These are phyloP conservation scores for Pyxicephalus adspersus DNA, from an alignment of 2,113 vertebrate genomes.

Conservation along the genomic window DNA sequence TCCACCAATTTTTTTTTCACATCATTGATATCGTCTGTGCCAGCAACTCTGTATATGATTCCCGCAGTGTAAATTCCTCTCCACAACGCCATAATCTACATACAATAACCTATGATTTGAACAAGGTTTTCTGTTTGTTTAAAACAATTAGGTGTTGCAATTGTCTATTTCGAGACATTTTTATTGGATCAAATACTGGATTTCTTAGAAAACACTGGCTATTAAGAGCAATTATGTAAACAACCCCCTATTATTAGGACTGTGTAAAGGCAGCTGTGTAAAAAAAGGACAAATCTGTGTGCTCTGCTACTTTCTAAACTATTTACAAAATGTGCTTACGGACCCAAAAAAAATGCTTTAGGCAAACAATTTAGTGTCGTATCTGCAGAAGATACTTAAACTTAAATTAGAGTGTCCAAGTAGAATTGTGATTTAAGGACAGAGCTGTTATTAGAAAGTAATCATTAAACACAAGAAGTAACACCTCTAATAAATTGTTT, in stretches of 20 bases:
- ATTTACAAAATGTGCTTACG: slow-evolving; percentile 12
- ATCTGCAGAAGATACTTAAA: neutral
- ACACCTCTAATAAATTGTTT: neutral
- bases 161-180: slow-evolving; percentile 1
- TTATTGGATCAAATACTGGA: neutral
- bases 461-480: slow-evolving; percentile 11
- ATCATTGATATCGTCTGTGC: neutral
- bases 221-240: slow-evolving; percentile 7
- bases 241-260: slow-evolving; percentile 7
- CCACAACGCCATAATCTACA: neutral
- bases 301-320: slow-evolving; percentile 12
- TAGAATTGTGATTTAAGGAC: neutral
- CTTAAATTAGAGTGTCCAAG: slow-evolving; percentile 1
- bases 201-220: neutral
- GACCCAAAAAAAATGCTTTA: slow-evolving; percentile 1
- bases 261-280: slow-evolving; percentile 2
- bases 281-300: neutral
- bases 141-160: neutral
- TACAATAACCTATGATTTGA: neutral
- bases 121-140: neutral
- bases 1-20: slow-evolving; percentile 14
- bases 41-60: neutral
- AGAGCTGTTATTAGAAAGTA: neutral
- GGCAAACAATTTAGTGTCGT: slow-evolving; percentile 15
- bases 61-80: slow-evolving; percentile 11